Conservation (phyloP, 2,797 vertebrate genomes). For the Spinus pinus region DNA sequence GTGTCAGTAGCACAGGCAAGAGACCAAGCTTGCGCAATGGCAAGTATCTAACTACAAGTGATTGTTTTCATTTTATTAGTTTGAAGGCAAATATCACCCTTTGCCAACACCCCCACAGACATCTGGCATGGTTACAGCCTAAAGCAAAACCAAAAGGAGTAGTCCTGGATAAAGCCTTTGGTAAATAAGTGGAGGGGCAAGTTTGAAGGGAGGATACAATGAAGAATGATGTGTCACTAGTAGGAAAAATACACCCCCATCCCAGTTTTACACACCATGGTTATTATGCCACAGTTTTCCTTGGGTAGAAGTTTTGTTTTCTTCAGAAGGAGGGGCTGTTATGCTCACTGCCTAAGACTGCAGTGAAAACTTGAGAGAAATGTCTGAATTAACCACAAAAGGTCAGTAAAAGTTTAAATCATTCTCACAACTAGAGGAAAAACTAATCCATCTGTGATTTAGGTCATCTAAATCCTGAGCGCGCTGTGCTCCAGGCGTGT, state of each 20-base stretch:
- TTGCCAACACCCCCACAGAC: not conserved
- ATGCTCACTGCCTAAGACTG: not conserved
- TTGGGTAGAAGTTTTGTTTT: not conserved
- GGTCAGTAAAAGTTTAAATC: conserved; percentile 40
- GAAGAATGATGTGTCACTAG: not conserved
- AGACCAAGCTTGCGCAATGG: rapidly evolving
- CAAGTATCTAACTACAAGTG: not conserved
- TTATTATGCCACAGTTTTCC: not conserved
- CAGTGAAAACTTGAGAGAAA: not conserved
- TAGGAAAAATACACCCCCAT: not conserved
- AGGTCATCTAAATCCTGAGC: not conserved
- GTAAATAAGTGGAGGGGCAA: not conserved
- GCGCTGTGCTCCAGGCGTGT: not conserved
- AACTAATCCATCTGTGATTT: conserved; percentile 17
- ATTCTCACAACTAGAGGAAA: not conserved
- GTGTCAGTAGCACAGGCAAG: not conserved
- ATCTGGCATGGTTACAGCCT: not conserved
- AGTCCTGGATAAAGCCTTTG: not conserved
- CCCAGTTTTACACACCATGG: not conserved
- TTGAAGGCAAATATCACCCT: not conserved
- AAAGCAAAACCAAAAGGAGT: not conserved
- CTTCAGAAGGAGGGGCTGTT: not conserved
- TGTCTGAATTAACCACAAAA: conserved; percentile 14
- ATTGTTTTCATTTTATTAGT: not conserved
- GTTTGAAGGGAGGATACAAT: not conserved